Conservation (phyloP, 2,888 invertebrate genomes). For the Aleiodes alternator region DNA sequence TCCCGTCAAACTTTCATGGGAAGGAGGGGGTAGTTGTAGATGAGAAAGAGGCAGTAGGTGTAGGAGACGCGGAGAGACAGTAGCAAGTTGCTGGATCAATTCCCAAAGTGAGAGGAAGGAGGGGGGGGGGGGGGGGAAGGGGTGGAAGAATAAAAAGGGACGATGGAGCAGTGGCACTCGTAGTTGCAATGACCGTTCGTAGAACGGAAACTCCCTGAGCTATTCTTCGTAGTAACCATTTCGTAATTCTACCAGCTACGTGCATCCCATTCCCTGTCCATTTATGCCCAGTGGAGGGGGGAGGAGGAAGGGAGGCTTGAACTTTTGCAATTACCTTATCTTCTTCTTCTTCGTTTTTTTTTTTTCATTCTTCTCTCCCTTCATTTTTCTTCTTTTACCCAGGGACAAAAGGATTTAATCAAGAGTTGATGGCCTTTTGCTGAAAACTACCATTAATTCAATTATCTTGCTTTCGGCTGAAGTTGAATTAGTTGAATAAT, state of each 20-base stretch:
- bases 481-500: conserved; percentile 48
- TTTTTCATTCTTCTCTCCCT: background rate
- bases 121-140: background rate
- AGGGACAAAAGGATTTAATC: conserved; percentile 44
- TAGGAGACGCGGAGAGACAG: conserved; percentile 10
- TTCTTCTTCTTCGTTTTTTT: conserved; percentile 38
- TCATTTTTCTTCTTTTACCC: conserved; percentile 28
- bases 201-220: background rate
- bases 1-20: conserved; percentile 32
- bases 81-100: background rate
- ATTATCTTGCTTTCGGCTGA: conserved; percentile 48
- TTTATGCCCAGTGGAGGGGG: background rate
- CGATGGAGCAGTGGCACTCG: conserved; percentile 23
- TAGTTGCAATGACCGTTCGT: conserved; percentile 18
- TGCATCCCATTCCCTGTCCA: conserved; percentile 3
- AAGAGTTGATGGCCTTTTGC: conserved; percentile 38
- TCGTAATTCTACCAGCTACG: conserved; percentile 9
- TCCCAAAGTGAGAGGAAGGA: too few species aligned
- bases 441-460: conserved; percentile 47
- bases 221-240: conserved; percentile 28
- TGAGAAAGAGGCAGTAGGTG: background rate
- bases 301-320: background rate
- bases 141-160: background rate
- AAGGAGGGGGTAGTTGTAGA: background rate
- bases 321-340: conserved; percentile 41